Evolutionary conservation across 2,113 vertebrate genomes (phyloP).

Genomic region (Microcebus tavaratra): DNA sequence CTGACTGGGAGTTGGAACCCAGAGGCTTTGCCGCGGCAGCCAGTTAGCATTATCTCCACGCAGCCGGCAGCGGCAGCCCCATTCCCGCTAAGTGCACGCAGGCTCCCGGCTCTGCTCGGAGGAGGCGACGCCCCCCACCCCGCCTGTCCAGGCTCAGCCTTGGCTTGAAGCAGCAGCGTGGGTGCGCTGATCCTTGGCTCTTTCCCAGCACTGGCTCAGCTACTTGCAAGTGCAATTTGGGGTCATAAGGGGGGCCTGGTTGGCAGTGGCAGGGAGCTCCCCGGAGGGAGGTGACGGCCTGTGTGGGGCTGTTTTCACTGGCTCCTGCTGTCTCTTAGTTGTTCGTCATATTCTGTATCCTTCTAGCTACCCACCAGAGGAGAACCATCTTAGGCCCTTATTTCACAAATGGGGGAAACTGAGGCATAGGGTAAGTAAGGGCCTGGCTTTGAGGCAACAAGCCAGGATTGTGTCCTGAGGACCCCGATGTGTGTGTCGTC

Average conservation of each 20-base stretch:
- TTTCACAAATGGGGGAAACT: background rate
- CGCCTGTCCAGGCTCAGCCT: background rate
- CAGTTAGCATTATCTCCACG: fast-evolving
- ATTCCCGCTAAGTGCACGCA: background rate
- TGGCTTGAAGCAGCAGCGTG: background rate
- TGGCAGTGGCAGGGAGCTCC: background rate
- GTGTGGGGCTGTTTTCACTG: background rate
- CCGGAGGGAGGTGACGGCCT: background rate
- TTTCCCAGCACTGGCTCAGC: background rate
- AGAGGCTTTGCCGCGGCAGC: background rate
- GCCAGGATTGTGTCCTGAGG: background rate
- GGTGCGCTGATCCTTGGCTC: background rate
- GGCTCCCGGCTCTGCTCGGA: background rate
- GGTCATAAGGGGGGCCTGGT: background rate
- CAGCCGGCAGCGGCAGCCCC: fast-evolving
- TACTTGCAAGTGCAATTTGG: background rate
- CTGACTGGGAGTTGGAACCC: background rate
- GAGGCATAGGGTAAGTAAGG: background rate
- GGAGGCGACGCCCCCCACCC: fast-evolving
- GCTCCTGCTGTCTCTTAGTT: background rate
- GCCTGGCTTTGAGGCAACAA: background rate
- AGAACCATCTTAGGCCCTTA: background rate
- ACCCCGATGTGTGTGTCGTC: background rate
- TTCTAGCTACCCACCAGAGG: background rate
- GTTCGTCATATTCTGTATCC: background rate